Base-by-base conservation (phyloP, 2,888 invertebrate species). In the Fissipunctia ypsillon region DNA sequence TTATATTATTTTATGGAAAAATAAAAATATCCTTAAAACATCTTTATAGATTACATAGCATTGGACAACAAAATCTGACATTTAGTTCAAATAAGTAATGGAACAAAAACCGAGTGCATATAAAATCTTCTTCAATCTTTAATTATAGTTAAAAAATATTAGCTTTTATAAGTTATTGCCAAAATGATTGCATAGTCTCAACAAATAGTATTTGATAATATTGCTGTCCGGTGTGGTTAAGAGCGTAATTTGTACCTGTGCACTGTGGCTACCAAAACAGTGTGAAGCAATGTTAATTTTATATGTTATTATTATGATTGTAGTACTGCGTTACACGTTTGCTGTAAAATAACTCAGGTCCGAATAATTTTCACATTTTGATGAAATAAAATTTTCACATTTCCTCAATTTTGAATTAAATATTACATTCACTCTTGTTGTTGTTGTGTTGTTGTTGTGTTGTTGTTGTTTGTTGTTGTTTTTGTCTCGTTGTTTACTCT, bases 211-310 rank as follows among this genome's bases (percentile, higher is more conserved):
- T 45, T 35, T 28, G 10, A 25, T 59, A 28, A 48, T n/a, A 22
- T 60, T 69, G 68, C n/a, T 69, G 43, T 69, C 68, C 65, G 65
- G 38, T 68, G 80, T 65, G 9, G 28, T 60, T 48, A 14, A 28
- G 2, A 59, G 14, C 43, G 25, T 25, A 56, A 22, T 7, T 57
- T 66, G 60, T 41, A 48, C 3, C 28, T 75, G 14, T 38, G 59
- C 59, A 7, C 35, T n/a, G 50, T 75, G 28, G 19, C 25, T 75
- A 75, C 48, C 45, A 19, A 31, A 50, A 66, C 7, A 54, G 10
- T 45, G 45, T 28, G 28, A 14, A 66, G 19, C 2, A 48, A 74
- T 48, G 48, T 43, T 50, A 0, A 59, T 76, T n/a, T 31, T 48
- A 14, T 70, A 35, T 22, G 5, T 75, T 50, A 41, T 74, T 35